Base-by-base conservation (phyloP, 2,113 vertebrate species). In the Muntiacus muntjak region DNA sequence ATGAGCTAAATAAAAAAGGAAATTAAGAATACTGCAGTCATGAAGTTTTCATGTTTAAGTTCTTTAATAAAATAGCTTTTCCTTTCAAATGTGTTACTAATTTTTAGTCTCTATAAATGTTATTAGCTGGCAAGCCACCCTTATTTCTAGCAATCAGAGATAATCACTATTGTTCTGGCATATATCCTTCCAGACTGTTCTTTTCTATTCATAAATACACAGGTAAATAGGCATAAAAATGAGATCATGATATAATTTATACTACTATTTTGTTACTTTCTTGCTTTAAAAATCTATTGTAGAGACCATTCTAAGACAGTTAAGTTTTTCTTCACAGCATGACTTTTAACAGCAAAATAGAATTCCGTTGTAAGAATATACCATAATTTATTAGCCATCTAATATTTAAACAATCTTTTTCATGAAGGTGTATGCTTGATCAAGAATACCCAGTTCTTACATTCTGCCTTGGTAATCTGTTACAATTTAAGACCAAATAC, bases 261-360 rank as follows among this genome's bases (percentile, higher is more conserved):
- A 58, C 30, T 43, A 82, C 33, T 55, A 87, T 13, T 79, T 86
- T 84, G 3, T 94, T 28, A 94, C 33, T 82, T 86, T 89, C 82
- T 19, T 62, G 54, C 7, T 55, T 96, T 82, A 87, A 91, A 96
- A 91, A 47, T 25, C 55, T 74, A 55, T 16, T 30, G 23, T 25
- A 86, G 47, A 87, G 67, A 93, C 33, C 50, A 91, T 58, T 45
- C 86, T 64, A 9, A 89, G 58, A 13, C 30, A 89, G n/a, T 60
- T 60, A 81, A 23, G n/a, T n/a, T 91, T 87, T 96, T 54, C 36
- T 86, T 71, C 40, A 64, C 1, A 82, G 36, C 14, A 50, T 86
- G 47, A 93, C 28, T 94, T 93, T 96, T 33, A 87, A 52, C 45
- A 30, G 26, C 52, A 92, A 96, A 96, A 30, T 11, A 95, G 36